Percentiles rank a stretch among this genome's conserved stretches.
Evolutionary conservation across 2,113 vertebrate species (phyloP).

Genomic region (Daphoenositta chrysoptera): DNA sequence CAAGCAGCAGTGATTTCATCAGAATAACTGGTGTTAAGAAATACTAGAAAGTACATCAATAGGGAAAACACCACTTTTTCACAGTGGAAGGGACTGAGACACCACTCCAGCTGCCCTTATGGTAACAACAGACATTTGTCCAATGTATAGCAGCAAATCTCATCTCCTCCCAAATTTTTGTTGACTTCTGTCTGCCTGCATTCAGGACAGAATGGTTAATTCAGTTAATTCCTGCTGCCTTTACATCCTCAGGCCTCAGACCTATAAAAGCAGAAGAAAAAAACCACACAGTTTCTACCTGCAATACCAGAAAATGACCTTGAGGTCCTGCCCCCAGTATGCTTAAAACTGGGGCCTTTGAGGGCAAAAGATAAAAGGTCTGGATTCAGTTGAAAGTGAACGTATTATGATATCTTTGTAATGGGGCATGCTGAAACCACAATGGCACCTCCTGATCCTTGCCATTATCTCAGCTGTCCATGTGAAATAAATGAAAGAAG

Average conservation of each 20-base stretch:
- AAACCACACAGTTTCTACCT: background rate
- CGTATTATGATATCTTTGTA: background rate
- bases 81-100: background rate
- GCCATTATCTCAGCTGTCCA: background rate
- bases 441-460: background rate
- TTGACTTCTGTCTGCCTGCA: background rate
- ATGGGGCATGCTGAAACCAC: background rate
- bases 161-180: background rate
- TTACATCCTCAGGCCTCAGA: background rate
- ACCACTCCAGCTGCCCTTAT: background rate
- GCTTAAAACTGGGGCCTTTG: background rate
- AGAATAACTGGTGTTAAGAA: background rate
- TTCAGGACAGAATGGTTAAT: background rate
- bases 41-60: background rate
- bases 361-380: background rate
- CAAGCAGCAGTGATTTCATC: background rate
- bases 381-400: background rate
- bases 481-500: background rate
- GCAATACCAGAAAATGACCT: background rate
- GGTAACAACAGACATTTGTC: background rate
- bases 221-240: background rate
- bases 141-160: background rate
- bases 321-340: background rate
- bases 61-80: background rate
- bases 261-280: background rate